phyloP scores from a whole-genome alignment of 1,140 invertebrate species.

The Battus philenor region DNA sequence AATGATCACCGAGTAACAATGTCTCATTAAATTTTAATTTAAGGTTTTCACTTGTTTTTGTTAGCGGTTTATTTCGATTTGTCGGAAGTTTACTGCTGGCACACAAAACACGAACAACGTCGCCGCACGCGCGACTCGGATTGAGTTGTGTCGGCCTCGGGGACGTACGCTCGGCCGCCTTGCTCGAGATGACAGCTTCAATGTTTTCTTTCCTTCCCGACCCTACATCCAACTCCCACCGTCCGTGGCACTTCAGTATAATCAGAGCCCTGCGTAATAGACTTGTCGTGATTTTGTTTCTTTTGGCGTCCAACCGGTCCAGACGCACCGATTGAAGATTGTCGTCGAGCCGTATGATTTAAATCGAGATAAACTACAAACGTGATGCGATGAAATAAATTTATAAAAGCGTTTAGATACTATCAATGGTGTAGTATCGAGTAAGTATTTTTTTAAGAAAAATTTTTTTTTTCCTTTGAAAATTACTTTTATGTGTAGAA shows the following conservation, averaged over 20 bases:
- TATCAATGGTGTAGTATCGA: too few relatives aligned
- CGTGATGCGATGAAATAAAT: too few relatives aligned
- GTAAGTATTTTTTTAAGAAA: too few relatives aligned
- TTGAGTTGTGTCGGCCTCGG: constrained; percentile 43
- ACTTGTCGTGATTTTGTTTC: constrained; percentile 65
- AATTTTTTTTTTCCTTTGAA: too few relatives aligned
- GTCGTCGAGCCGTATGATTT: constrained; percentile 33
- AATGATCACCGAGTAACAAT: too few relatives aligned
- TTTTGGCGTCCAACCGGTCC: constrained; percentile 46
- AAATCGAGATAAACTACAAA: constrained; percentile 28
- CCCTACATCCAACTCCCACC: constrained; percentile 27
- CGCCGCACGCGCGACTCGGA: constrained; percentile 44
- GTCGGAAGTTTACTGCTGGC: constrained; percentile 24
- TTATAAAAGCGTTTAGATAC: too few relatives aligned
- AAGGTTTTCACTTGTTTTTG: constrained; percentile 12
- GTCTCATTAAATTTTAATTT: constrained; percentile 16
- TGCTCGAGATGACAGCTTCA: constrained; percentile 60
- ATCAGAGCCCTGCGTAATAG: constrained; percentile 51
- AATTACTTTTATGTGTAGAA: too few relatives aligned
- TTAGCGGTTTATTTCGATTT: constrained; percentile 18
- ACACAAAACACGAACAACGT: constrained; percentile 23
- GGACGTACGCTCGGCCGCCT: constrained; percentile 17
- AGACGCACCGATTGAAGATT: constrained; percentile 38
- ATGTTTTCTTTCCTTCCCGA: constrained; percentile 44
- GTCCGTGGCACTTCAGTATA: constrained; percentile 25